Base-by-base conservation (phyloP, 2,888 invertebrate genomes). In the Tipula lateralis region DNA sequence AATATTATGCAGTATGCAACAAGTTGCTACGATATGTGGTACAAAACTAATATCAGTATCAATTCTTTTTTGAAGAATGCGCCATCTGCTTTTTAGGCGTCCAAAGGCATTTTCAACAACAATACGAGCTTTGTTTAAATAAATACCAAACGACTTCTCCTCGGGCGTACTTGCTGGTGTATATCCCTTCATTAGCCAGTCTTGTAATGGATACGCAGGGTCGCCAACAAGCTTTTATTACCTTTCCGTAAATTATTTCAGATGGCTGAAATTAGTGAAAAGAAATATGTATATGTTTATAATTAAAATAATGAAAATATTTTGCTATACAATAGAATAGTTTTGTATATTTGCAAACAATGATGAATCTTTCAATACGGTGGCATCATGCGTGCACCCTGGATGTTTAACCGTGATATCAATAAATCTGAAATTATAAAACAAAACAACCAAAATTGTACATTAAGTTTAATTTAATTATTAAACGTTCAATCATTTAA, bases 131-230 rank as follows among this genome's bases (percentile, higher is more conserved):
- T 32, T 83, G 32, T 85, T 86, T n/a, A 85, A 84, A 44, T 84
- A n/a, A n/a, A n/a, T n/a, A 32, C 84, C 85, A 34, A 86, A 86
- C 1, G 85, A 85, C 84, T 85, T 84, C 19, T 86, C 86, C 36
- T 66, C 83, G 5, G 16, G 16, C 30, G 85, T 84, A 19, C 50
- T 29, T 7, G 83, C 29, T 9, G 84, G 32, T 13, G 85, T 13
- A 83, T 86, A 87, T 16, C 86, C 85, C 84, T 87, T 87, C 30
- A 87, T 84, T 6, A 87, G 32, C 87, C 87, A 87, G 24, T 86
- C 84, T 16, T 87, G 85, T n/a, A 87, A 36, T 16, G 87, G 86
- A 85, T 87, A 86, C 0, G 86, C 86, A 24, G 87, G 85, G 85
- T 87, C 87, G 34, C 87, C 87, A n/a, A 86, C 84, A n/a, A n/a